A percentile compares a stretch with the other conserved stretches of the same genome.
Conservation (phyloP, 2,888 invertebrate genomes). For the Phaedon cochleariae region DNA sequence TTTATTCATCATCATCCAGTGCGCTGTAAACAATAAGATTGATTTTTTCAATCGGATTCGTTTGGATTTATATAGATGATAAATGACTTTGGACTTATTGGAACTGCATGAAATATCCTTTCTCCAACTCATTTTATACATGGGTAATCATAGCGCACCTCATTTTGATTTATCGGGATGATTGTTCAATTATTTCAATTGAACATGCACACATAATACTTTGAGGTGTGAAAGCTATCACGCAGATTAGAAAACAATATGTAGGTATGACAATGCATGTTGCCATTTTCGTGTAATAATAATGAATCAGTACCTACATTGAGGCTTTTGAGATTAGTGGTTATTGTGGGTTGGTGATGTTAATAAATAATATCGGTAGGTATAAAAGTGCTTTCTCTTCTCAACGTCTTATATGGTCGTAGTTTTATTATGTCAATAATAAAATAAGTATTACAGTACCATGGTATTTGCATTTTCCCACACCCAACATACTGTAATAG, state of each 20-base stretch:
- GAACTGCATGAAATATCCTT: not conserved
- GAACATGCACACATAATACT: not conserved
- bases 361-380: too few species aligned
- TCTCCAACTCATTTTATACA: not conserved
- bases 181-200: not conserved
- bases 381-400: not conserved
- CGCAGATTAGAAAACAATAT: too few species aligned
- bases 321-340: not conserved
- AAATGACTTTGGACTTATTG: not conserved
- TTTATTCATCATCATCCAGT: too few species aligned
- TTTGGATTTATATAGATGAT: not conserved
- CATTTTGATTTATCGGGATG: not conserved
- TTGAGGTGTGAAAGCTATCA: not conserved
- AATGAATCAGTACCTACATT: not conserved
- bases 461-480: too few species aligned
- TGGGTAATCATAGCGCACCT: not conserved
- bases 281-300: not conserved
- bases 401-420: too few species aligned
- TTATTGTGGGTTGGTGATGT: not conserved
- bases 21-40: too few species aligned
- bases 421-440: too few species aligned
- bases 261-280: too few species aligned
- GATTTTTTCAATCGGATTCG: not conserved
- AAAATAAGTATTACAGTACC: too few species aligned
- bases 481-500: too few species aligned